These are phyloP conservation scores for Xiphophorus birchmanni DNA, from an alignment of 2,797 vertebrate genomes.

Conservation along the genomic window DNA sequence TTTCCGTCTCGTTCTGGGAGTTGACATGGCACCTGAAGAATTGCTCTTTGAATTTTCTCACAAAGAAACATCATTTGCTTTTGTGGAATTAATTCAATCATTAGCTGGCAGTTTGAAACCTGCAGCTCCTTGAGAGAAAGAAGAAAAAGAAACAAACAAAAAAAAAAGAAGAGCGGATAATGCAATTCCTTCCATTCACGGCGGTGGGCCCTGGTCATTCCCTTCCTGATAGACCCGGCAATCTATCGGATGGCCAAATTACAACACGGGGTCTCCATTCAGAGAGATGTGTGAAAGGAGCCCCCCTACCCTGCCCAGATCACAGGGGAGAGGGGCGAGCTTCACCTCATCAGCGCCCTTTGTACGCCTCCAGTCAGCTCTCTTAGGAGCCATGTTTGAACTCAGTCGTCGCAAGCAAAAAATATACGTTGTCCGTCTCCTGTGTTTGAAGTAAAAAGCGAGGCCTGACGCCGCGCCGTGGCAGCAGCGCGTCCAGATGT, in stretches of 20 bases:
- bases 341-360: constrained; percentile 72
- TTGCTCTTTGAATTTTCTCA: constrained; percentile 54
- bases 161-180: constrained; percentile 59
- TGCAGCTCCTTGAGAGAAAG: constrained; percentile 61
- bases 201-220: constrained; percentile 31
- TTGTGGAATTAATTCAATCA: constrained; percentile 79
- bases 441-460: no score
- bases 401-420: constrained; percentile 47
- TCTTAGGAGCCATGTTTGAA: constrained; percentile 52
- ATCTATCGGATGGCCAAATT: constrained; percentile 72
- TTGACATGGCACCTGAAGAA: constrained; percentile 72
- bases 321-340: constrained; percentile 53
- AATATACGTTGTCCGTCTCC: constrained; percentile 5
- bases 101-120: constrained; percentile 73
- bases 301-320: constrained; percentile 42
- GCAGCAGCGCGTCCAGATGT: constrained; percentile 70
- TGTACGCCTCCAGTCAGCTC: constrained; percentile 62
- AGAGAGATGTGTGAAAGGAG: constrained; percentile 50
- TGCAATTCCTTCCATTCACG: constrained; percentile 63
- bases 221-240: constrained; percentile 68
- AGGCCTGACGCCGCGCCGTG: constrained; percentile 14
- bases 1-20: not conserved
- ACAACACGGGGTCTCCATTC: constrained; percentile 68
- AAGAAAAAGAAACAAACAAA: constrained; percentile 20
- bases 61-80: constrained; percentile 72